phyloP scores from a whole-genome alignment of 2,888 invertebrate species.

The Calameuta pallipes region DNA sequence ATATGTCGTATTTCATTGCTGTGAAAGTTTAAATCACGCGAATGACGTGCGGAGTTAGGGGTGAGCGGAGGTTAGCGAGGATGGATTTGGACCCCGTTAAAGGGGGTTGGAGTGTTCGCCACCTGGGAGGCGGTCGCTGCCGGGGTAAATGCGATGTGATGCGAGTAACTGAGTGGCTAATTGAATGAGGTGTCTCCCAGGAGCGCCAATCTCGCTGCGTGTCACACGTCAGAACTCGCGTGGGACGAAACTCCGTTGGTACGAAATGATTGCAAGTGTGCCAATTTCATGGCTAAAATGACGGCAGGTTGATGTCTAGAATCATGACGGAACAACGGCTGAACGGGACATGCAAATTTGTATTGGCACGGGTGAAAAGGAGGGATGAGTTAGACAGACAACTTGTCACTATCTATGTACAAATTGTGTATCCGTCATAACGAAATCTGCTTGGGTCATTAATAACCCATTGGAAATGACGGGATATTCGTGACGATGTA shows the following conservation, averaged over 20 bases:
- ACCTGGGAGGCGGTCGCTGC: slow-evolving; percentile 28
- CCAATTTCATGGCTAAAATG: slow-evolving; percentile 35
- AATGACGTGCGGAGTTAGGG: not conserved
- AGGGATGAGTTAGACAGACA: not conserved
- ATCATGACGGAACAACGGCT: not conserved
- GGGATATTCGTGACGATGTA: slow-evolving; percentile 31
- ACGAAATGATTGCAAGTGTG: slow-evolving; percentile 26
- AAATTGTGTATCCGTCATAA: slow-evolving; percentile 25
- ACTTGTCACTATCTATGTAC: slow-evolving; percentile 23
- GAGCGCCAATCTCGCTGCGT: slow-evolving; percentile 56
- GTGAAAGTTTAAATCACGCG: slow-evolving; percentile 2
- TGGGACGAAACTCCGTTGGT: slow-evolving; percentile 34
- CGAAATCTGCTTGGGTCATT: slow-evolving; percentile 31
- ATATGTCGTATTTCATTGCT: not conserved
- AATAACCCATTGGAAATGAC: slow-evolving; percentile 49
- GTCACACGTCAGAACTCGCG: slow-evolving; percentile 61
- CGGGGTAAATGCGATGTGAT: slow-evolving; percentile 59
- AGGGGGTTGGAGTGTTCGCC: slow-evolving; percentile 25
- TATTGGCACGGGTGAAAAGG: not conserved
- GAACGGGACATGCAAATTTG: not conserved
- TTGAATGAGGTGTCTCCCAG: slow-evolving; percentile 64
- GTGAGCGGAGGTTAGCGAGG: slow-evolving; percentile 9
- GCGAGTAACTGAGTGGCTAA: slow-evolving; percentile 65
- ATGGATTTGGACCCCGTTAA: slow-evolving; percentile 7
- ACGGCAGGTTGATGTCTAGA: not conserved